Base-by-base conservation (phyloP, 1,140 invertebrate species). In the Scaptodrosophila lebanonensis region DNA sequence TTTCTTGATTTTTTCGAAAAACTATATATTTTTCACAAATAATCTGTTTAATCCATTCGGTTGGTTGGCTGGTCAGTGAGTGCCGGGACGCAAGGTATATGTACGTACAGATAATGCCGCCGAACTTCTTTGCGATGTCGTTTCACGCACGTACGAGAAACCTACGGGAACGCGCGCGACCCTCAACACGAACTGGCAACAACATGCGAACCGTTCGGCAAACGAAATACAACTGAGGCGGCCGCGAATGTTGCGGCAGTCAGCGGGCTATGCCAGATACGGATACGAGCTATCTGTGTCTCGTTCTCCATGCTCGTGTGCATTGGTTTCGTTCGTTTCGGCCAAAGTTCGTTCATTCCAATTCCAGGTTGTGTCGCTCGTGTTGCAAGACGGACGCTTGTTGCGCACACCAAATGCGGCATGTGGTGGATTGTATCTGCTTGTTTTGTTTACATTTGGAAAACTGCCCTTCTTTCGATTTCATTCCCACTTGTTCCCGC, bases 151-250 rank as follows among this genome's bases (percentile, higher is more conserved):
- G 52, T 27, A 33, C 56, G 35, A 45, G 27, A 52, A 52, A 38
- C 16, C 27, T 32, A 17, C 38, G 39, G 7, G 22, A 35, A 36
- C 43, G 44, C 44, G 43, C 7, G 25, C 44, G 35, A 53, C 48
- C 12, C n/a, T n/a, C n/a, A 3, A 45, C 29, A 29, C 47, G 18
- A 11, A 25, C 9, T 35, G 18, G 33, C 9, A 7, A 7, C 33
- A 36, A 25, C 67, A 64, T 64, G 53, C 54, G 49, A 67, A 58
- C 64, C 64, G 64, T 29, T 45, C 30, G 64, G 56, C 48, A 29
- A 63, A 42, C 27, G 22, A 67, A 70, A 50, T 33, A 15, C 50
- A 53, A 68, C 56, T 68, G 36, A 59, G n/a, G n/a, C 17, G 6
- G 9, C 16, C 43, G 43, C 22, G 22, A 25, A 25, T 25, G 22